These are phyloP conservation scores for Eupithecia exiguata DNA, from an alignment of 2,888 invertebrate genomes.

Conservation along the genomic window DNA sequence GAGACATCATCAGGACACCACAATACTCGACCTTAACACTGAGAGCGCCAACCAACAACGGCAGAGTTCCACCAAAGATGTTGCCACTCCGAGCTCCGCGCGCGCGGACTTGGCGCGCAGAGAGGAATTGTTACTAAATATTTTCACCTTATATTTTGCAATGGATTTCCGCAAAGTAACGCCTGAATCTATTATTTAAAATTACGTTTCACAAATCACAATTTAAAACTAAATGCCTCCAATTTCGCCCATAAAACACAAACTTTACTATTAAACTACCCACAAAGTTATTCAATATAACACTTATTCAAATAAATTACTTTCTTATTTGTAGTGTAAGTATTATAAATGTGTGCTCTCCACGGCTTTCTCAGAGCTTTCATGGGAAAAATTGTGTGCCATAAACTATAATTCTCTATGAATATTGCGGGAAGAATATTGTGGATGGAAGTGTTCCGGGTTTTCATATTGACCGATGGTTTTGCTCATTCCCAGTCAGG, in stretches of 20 bases:
- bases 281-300: slow-evolving; percentile 61
- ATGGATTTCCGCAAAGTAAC: too few species aligned
- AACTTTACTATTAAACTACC: slow-evolving; percentile 43
- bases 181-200: too few species aligned
- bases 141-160: too few species aligned
- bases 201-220: slow-evolving; percentile 6
- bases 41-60: too few species aligned
- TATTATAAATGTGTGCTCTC: slow-evolving; percentile 69
- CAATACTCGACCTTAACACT: too few species aligned
- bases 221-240: slow-evolving; percentile 12
- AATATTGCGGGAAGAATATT: slow-evolving; percentile 75
- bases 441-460: slow-evolving; percentile 46
- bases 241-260: slow-evolving; percentile 1
- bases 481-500: background rate
- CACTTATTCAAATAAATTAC: too few species aligned
- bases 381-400: slow-evolving; percentile 69
- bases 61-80: too few species aligned
- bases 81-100: too few species aligned
- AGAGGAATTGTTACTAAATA: too few species aligned
- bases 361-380: slow-evolving; percentile 68
- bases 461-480: background rate
- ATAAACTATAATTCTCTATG: slow-evolving; percentile 79
- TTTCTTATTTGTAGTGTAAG: slow-evolving; percentile 71
- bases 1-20: too few species aligned
- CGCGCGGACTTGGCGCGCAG: too few species aligned